phyloP scores from a whole-genome alignment of 2,888 invertebrate genomes.

The Dusona sp. region DNA sequence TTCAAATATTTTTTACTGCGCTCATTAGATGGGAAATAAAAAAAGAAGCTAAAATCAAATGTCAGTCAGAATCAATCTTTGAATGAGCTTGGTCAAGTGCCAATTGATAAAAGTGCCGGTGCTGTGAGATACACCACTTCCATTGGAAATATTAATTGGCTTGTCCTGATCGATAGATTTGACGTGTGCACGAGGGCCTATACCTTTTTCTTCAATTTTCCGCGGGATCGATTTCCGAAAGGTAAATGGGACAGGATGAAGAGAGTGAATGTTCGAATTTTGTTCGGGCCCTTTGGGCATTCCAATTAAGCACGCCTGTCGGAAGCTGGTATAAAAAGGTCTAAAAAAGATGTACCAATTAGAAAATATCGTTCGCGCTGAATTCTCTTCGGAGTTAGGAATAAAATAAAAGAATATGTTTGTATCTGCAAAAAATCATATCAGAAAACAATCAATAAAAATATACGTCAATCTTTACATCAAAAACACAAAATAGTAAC shows the following conservation, averaged over 20 bases:
- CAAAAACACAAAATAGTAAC: neutral
- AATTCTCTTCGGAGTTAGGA: constrained; percentile 12
- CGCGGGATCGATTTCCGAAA: constrained; percentile 32
- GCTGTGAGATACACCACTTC: neutral
- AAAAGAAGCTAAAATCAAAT: neutral
- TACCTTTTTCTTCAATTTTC: constrained; percentile 38
- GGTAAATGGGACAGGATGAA: neutral
- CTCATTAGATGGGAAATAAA: neutral
- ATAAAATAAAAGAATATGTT: constrained; percentile 49
- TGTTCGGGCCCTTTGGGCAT: constrained; percentile 48
- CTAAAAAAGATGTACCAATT: constrained; percentile 73
- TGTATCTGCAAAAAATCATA: constrained; percentile 32
- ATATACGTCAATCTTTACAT: neutral
- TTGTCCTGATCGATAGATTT: constrained; percentile 29
- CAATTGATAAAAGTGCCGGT: neutral
- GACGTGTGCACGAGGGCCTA: constrained; percentile 21
- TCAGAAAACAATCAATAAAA: constrained; percentile 10
- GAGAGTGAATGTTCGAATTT: constrained; percentile 17
- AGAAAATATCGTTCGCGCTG: constrained; percentile 68
- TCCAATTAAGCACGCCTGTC: constrained; percentile 71
- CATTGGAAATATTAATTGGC: constrained; percentile 54
- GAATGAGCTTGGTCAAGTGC: neutral
- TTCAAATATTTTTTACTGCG: neutral
- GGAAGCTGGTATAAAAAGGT: neutral
- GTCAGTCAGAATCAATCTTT: neutral